These are phyloP conservation scores for Acanthurus tractus DNA, from an alignment of 2,797 vertebrate species.

Conservation along the genomic window DNA sequence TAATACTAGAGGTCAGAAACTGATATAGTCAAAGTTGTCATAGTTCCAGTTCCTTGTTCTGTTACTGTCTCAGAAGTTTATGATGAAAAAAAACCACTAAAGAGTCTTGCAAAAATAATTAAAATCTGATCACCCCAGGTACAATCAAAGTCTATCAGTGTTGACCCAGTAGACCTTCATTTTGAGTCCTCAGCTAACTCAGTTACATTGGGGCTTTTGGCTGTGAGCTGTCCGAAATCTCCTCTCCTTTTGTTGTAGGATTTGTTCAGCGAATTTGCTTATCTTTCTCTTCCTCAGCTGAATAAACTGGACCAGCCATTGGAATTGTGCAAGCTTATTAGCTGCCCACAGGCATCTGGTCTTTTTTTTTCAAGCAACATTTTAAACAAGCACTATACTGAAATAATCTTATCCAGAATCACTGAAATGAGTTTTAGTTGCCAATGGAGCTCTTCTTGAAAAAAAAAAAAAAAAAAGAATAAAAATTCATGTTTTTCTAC, in stretches of 20 bases:
- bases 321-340: constrained; percentile 23
- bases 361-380: not conserved
- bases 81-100: not conserved
- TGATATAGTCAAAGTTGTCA: not conserved
- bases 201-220: constrained; percentile 12
- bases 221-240: constrained; percentile 25
- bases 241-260: constrained; percentile 53
- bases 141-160: not conserved
- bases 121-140: not conserved
- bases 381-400: not conserved
- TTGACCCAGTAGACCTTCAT: constrained; percentile 26
- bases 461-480: not conserved
- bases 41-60: not conserved
- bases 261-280: constrained; percentile 46
- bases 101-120: not conserved
- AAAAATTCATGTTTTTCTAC: constrained; percentile 18
- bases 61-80: not conserved
- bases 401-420: not conserved
- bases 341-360: not conserved
- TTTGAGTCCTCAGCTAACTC: constrained; percentile 13
- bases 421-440: not conserved
- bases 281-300: constrained; percentile 34
- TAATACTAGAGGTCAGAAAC: not conserved
- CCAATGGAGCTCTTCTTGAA: not conserved
- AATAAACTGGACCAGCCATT: constrained; percentile 40